A percentile compares a stretch with the other conserved stretches of the same genome.
phyloP scores from a whole-genome alignment of 1,140 invertebrate species.

The Polypedilum vanderplanki region DNA sequence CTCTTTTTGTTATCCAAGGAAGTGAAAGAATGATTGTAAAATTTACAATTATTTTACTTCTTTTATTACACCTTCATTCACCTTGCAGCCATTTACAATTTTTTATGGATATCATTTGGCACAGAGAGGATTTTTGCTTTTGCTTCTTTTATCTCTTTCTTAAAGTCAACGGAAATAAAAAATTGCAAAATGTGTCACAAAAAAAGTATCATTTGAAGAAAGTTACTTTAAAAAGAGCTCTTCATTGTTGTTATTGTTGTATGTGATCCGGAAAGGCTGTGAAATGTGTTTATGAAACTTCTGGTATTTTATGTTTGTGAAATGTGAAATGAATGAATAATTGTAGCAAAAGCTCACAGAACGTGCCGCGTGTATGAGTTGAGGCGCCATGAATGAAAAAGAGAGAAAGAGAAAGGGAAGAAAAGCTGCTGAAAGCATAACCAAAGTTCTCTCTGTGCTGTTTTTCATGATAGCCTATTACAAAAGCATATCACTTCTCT shows the following conservation, averaged over 20 bases:
- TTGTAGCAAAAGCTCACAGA: neutral
- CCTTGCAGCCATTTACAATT: neutral
- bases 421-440: slow-evolving; percentile 9
- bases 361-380: neutral
- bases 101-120: too few species aligned
- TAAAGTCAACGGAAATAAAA: too few species aligned
- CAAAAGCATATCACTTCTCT: slow-evolving; percentile 17
- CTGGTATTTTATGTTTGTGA: neutral
- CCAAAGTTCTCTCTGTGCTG: neutral
- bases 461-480: neutral
- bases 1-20: neutral
- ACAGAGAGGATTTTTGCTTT: too few species aligned
- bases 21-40: neutral
- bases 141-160: too few species aligned
- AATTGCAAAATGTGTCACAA: too few species aligned
- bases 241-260: too few species aligned
- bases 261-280: too few species aligned
- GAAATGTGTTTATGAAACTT: neutral
- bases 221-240: too few species aligned
- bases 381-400: neutral
- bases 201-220: too few species aligned
- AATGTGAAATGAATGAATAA: slow-evolving; percentile 3
- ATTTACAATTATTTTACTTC: slow-evolving; percentile 14
- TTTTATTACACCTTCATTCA: neutral
- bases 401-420: neutral